Evolutionary conservation across 2,888 invertebrate species (phyloP), one percentile per base, ranked within the genome.

Genomic region (Ferdinandea cuprea): DNA sequence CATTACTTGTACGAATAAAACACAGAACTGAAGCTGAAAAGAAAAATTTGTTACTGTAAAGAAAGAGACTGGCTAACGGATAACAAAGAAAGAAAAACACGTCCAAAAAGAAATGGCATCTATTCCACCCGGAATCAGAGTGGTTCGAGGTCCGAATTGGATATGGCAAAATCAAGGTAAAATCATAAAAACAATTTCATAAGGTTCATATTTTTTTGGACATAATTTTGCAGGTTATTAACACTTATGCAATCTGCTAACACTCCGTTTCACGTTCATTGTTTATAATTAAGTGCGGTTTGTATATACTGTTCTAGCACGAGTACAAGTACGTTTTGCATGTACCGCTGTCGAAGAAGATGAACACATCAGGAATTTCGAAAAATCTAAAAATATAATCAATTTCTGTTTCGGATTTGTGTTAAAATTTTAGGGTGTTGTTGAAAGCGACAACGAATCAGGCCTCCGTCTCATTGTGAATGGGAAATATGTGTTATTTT

Each of bases 111-210:
- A 72, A 56, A 83, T 83, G 83, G 87, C 90, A 85, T 85, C 88
- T 81, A 89, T 94, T 89, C 93, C 93, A 87, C 93, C 94, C 54
- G 96, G 96, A 44, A 91, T 95, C 80, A 92, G 96, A 86, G 96
- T 96, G 69, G 95, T 96, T 8, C 92, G 96, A 66, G 96, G 96
- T 13, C 94, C 94, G 35, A 95, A 96, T 90, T 96, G 96, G 96
- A 93, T 94, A 88, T 96, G 96, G 96, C 93, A 92, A 66, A 93
- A 95, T 89, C 96, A 96, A 92, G 93, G 93, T 93, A 90, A 88
- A 72, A 52, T 28, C 13, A 11, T 93, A 90, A 88, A 72, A 52
- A 21, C 13, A 11, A 50, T 32, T 63, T 30, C 21, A 17, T 66
- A 21, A 46, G 19, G 9, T 37, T 8, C 15, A 56, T 59, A 63